These are phyloP conservation scores for Punctoribates punctum DNA, from an alignment of 2,888 invertebrate species.

Conservation along the genomic window DNA sequence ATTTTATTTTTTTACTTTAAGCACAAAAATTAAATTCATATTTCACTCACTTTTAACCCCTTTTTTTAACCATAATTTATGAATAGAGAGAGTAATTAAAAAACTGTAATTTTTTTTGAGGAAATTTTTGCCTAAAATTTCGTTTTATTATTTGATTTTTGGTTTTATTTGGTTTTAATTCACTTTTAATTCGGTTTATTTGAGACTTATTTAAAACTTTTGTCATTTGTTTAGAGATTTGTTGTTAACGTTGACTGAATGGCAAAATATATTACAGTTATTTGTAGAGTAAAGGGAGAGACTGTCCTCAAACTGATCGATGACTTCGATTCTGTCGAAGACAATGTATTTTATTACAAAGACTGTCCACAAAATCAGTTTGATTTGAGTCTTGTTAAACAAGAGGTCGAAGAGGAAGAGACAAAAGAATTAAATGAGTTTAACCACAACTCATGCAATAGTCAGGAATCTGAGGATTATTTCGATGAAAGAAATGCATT, in stretches of 20 bases:
- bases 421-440: background rate
- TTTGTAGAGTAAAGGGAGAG: conserved; percentile 25
- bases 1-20: too few relatives aligned
- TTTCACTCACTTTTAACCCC: too few relatives aligned
- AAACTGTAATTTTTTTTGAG: too few relatives aligned
- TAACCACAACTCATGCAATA: background rate
- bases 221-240: too few relatives aligned
- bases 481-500: background rate
- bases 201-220: too few relatives aligned
- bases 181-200: too few relatives aligned
- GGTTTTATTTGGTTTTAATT: too few relatives aligned
- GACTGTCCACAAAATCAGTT: background rate
- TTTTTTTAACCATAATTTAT: too few relatives aligned
- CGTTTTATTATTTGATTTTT: too few relatives aligned
- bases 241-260: background rate
- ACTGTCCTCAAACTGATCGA: background rate
- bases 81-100: too few relatives aligned
- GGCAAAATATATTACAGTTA: conserved; percentile 28
- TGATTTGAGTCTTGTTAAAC: background rate
- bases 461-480: background rate
- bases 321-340: background rate
- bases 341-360: background rate
- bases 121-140: too few relatives aligned
- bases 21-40: too few relatives aligned
- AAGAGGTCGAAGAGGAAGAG: background rate